Evolutionary conservation across 2,888 invertebrate genomes (phyloP), one percentile per base, ranked within the genome.

Genomic region (Alviniconcha strummeri): DNA sequence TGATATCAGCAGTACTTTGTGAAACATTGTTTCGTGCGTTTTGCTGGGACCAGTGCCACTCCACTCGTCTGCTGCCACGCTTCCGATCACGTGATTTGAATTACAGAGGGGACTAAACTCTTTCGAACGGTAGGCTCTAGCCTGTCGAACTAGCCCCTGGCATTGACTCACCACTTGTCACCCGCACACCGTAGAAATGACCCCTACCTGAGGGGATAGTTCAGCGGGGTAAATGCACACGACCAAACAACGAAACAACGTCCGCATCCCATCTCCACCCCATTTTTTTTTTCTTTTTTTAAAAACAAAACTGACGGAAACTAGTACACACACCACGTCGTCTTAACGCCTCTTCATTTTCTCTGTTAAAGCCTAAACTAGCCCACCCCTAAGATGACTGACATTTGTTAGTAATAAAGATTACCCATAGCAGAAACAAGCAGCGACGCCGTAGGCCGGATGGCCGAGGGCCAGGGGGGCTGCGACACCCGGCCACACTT

Each of bases 51-150:
- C 0, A n/a, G 8, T 13, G 8, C 56, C 17, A 6, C 17, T 52
- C 36, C 80, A 69, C 52, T 71, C 8, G 11, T 19, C n/a, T 19
- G 9, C 69, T 80, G 80, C 80, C 80, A 80, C 80, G 80, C 80
- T 80, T 80, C 69, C 69, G 80, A 80, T 80, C 69, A 80, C 80
- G 80, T 80, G 78, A 52, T 15, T 60, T 77, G 56, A 5, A 4
- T 36, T 9, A 64, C 36, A 11, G n/a, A 60, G 1, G 60, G n/a
- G 64, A 60, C 57, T 36, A 19, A 77, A 77, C 76, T 57, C 57
- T n/a, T 55, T 36, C 1, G 36, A 36, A 36, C 36, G 36, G 36
- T 36, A 3, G 0, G 54, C 75, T 5, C 5, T 52, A n/a, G 8
- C n/a, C 8, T 6, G 71, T 15, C 19, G 71, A 71, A 19, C 19